Evolutionary conservation across 1,140 invertebrate genomes (phyloP).

Genomic region (Leptinotarsa undecemlineata): DNA sequence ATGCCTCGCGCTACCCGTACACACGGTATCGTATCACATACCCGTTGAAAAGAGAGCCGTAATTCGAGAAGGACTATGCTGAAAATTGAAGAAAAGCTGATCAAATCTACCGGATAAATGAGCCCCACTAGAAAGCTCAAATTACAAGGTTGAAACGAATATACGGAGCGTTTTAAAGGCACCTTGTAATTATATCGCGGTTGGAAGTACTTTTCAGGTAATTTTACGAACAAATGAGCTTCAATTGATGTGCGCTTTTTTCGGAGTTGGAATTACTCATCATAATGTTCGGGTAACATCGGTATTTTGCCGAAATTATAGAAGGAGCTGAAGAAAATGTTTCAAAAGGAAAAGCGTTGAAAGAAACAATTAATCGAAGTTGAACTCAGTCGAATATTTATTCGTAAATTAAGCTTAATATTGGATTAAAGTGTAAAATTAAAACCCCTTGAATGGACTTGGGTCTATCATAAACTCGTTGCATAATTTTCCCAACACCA

Average conservation of each 20-base stretch:
- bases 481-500: no score
- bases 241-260: constrained; percentile 16
- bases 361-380: no score
- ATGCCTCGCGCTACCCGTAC: constrained; percentile 28
- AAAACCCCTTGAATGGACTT: no score
- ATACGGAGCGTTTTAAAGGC: constrained; percentile 44
- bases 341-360: no score
- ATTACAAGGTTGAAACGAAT: constrained; percentile 49
- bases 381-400: no score
- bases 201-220: constrained; percentile 40
- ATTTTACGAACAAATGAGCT: constrained; percentile 37
- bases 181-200: constrained; percentile 46
- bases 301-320: neutral
- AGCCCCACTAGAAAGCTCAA: constrained; percentile 43
- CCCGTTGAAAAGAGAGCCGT: constrained; percentile 35
- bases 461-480: no score
- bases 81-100: constrained; percentile 53
- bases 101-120: constrained; percentile 53
- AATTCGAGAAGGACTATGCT: constrained; percentile 36
- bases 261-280: neutral
- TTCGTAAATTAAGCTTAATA: no score
- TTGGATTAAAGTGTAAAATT: no score
- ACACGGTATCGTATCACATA: constrained; percentile 34
- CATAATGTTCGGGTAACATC: neutral
- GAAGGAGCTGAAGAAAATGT: neutral